Evolutionary conservation across 2,888 invertebrate genomes (phyloP).

Genomic region (Sabatieria punctata): DNA sequence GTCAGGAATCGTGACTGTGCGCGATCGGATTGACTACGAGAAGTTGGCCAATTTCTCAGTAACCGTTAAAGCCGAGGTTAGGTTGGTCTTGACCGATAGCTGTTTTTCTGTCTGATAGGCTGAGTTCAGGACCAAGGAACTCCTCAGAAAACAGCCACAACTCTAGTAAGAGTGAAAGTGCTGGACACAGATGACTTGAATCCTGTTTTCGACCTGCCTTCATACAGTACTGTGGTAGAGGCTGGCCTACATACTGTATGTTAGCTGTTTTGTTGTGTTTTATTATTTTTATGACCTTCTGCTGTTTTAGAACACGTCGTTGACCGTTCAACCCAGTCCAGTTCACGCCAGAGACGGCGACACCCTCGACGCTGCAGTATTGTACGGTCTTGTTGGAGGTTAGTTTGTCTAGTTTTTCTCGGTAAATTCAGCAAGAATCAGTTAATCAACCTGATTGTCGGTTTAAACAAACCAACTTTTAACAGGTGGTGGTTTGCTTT

Average conservation of each 20-base stretch:
- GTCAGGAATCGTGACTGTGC: constrained; percentile 2
- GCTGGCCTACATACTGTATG: background rate
- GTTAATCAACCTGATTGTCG: too few species aligned
- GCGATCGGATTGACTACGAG: constrained; percentile 8
- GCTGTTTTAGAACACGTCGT: background rate
- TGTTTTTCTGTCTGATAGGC: too few species aligned
- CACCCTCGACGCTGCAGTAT: too few species aligned
- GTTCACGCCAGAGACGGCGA: too few species aligned
- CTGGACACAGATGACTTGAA: constrained; percentile 22
- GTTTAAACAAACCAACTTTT: too few species aligned
- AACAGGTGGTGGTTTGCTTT: too few species aligned
- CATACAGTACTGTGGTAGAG: constrained; percentile 16
- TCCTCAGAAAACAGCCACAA: constrained; percentile 4
- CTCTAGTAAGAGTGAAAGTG: constrained; percentile 9
- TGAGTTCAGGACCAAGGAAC: constrained; percentile 9
- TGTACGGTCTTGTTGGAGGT: too few species aligned
- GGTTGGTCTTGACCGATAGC: background rate
- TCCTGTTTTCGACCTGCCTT: constrained; percentile 18
- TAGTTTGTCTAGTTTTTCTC: too few species aligned
- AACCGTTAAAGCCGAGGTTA: background rate
- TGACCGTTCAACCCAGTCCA: too few species aligned
- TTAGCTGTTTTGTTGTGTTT: constrained; percentile 2
- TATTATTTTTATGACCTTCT: constrained; percentile 5
- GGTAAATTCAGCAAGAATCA: too few species aligned
- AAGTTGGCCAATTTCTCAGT: constrained; percentile 3